These are phyloP conservation scores for Lepidurus apus DNA, from an alignment of 1,140 invertebrate species.

Conservation along the genomic window DNA sequence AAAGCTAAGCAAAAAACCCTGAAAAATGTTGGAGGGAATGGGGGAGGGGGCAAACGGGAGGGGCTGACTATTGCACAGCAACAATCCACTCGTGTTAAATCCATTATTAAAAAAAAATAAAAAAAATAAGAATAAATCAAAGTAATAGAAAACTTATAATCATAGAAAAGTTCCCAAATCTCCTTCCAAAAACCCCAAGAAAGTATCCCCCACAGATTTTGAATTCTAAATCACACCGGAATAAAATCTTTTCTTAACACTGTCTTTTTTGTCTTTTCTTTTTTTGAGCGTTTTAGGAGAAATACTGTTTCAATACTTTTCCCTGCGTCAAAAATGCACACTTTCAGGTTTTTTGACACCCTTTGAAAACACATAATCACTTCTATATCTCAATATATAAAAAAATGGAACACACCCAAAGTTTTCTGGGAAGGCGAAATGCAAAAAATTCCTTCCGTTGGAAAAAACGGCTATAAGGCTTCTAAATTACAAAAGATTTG, in stretches of 20 bases:
- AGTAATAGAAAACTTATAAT: neutral
- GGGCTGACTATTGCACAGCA: conserved; percentile 18
- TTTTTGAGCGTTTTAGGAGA: conserved; percentile 7
- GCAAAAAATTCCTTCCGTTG: neutral
- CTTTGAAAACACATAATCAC: neutral
- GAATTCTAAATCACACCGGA: neutral
- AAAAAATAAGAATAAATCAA: neutral
- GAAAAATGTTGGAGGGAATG: neutral
- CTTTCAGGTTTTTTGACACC: neutral
- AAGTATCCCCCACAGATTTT: neutral
- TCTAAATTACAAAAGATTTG: conserved; percentile 1
- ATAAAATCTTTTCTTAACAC: neutral
- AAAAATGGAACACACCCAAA: neutral
- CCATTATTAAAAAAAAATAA: neutral
- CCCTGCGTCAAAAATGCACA: neutral
- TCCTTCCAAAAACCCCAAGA: neutral
- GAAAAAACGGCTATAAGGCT: neutral
- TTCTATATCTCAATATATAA: neutral
- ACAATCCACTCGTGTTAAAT: neutral
- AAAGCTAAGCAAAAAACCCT: conserved; percentile 19
- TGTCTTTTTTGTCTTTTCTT: neutral
- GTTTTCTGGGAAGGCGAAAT: conserved; percentile 6
- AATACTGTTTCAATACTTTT: neutral
- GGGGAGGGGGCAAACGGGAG: neutral
- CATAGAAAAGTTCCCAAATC: neutral